Conservation (phyloP, 2,888 invertebrate species). For the Acrobasis suavella region DNA sequence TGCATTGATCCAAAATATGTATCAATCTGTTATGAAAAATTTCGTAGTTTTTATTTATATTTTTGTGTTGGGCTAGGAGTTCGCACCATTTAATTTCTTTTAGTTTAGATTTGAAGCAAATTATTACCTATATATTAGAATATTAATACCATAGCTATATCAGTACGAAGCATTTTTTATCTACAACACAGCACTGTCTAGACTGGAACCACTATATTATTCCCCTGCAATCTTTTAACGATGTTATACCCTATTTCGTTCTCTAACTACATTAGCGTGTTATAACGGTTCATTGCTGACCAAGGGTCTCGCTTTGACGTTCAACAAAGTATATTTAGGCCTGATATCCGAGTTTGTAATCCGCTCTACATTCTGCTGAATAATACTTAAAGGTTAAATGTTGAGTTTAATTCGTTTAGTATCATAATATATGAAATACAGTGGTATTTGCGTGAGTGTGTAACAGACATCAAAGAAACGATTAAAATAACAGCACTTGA, state of each 20-base stretch:
- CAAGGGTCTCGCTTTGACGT: slow-evolving; percentile 17
- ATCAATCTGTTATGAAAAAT: too few species aligned
- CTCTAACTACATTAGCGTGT: slow-evolving; percentile 15
- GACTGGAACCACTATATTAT: slow-evolving; percentile 9
- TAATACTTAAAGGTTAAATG: neutral
- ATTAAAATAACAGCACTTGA: too few species aligned
- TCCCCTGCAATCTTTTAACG: neutral
- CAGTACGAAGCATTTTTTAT: neutral
- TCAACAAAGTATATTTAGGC: slow-evolving; percentile 9
- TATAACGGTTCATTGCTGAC: slow-evolving; percentile 18
- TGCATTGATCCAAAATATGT: too few species aligned
- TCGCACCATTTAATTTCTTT: too few species aligned
- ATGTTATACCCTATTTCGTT: neutral
- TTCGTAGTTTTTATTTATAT: too few species aligned
- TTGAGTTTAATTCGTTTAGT: too few species aligned
- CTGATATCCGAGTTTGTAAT: neutral
- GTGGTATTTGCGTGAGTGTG: too few species aligned
- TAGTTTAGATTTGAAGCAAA: too few species aligned
- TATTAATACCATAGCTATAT: neutral
- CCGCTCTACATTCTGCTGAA: neutral
- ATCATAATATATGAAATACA: too few species aligned
- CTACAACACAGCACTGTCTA: neutral
- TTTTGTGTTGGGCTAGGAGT: too few species aligned
- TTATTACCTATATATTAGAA: too few species aligned
- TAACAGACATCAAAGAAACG: too few species aligned